Evolutionary conservation across 2,797 vertebrate species (phyloP), one percentile per base, ranked within the genome.

Genomic region (Anguilla megastoma): DNA sequence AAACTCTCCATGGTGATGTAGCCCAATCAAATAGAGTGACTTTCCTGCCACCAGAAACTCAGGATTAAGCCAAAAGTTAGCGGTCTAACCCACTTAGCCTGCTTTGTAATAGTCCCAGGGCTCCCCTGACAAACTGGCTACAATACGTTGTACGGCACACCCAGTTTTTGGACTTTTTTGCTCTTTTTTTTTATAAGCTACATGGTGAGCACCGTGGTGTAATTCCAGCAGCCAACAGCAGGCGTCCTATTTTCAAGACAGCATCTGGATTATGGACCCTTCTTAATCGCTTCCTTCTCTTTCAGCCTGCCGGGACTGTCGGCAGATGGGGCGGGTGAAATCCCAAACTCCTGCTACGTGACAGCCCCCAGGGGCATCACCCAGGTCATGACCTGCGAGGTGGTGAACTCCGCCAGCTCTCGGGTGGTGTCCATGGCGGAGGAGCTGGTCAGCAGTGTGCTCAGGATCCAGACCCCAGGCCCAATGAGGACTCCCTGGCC

Each of bases 371-470:
- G 27, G 8, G 87, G 88, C 2, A 86, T 94, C 86, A 90, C 96
- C 0, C 90, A 95, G 41, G 90, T 86, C 45, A 90, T 98, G 85
- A 91, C 85, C 1, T 97, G 97, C 84, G 95, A 92, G n/a, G 90
- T 93, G 92, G 92, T 93, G 71, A 97, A 97, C 63, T 10, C 91
- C 63, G 91, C 94, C 79, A 97, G 97, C 93, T 95, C 95, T 88
- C 92, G 97, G 87, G 92, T 97, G 92, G 96, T 98, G 91, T 92
- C 90, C 7, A 95, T 96, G 88, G 94, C 94, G 7, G 98, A 99
- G 94, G 96, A 98, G 90, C 90, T 98, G 91, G 90, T 98, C 92
- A 99, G 98, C 94, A 96, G 95, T 9, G 95, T 98, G 76, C 90
- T 98, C 91, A 90, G 90, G 89, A 91, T 97, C 33, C 84, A 92